phyloP scores from a whole-genome alignment of 1,140 invertebrate species.

The Apis cerana region DNA sequence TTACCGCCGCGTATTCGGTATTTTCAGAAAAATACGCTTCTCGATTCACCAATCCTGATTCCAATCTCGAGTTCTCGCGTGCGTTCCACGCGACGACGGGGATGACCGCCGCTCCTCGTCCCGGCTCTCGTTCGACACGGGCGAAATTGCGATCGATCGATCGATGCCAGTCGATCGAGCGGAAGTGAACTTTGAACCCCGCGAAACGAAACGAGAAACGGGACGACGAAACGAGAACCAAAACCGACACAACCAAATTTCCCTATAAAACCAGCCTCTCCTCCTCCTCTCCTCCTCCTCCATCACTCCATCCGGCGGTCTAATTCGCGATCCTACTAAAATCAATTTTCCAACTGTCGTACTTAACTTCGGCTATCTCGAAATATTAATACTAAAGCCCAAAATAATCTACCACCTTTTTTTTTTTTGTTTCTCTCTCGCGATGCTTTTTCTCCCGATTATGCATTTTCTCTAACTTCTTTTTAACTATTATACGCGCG shows the following conservation, averaged over 20 bases:
- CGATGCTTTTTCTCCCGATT: slow-evolving; percentile 11
- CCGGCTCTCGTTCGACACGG: background rate
- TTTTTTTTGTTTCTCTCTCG: slow-evolving; percentile 27
- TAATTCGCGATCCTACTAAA: slow-evolving; percentile 48
- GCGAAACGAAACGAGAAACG: background rate
- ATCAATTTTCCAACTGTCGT: slow-evolving; percentile 25
- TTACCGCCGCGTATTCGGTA: slow-evolving; percentile 63
- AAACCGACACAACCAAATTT: background rate
- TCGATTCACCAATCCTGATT: slow-evolving; percentile 7
- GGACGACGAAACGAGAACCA: background rate
- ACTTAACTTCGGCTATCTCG: slow-evolving; percentile 40
- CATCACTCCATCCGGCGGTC: slow-evolving; percentile 20
- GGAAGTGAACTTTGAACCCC: background rate
- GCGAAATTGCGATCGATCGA: background rate
- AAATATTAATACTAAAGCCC: slow-evolving; percentile 79
- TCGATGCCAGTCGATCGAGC: slow-evolving; percentile 20
- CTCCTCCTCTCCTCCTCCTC: background rate
- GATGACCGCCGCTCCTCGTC: background rate
- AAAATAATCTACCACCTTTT: slow-evolving; percentile 71
- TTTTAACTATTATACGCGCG: slow-evolving; percentile 25
- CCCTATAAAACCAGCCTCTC: no score
- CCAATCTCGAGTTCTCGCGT: background rate
- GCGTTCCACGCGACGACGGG: background rate
- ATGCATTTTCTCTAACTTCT: background rate
- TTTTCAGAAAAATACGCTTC: slow-evolving; percentile 14